These are phyloP conservation scores for Cosmorhoe ocellata DNA, from an alignment of 2,888 invertebrate genomes.

Conservation along the genomic window DNA sequence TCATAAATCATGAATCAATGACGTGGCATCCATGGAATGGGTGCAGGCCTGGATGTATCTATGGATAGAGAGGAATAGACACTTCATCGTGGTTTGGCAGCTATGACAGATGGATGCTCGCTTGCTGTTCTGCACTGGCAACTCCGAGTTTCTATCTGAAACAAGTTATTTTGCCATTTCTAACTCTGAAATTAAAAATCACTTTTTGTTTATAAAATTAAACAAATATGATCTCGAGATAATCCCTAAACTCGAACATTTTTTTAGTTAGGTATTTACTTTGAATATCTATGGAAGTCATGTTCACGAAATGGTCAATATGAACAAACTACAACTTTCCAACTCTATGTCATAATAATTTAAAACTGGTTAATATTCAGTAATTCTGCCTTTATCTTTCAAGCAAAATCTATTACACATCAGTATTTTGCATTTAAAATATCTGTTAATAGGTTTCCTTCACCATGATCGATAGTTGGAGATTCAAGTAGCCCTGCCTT, in stretches of 20 bases:
- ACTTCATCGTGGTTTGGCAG: conserved; percentile 18
- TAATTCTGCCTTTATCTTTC: background rate
- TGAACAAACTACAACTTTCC: too few species aligned
- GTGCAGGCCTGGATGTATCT: background rate
- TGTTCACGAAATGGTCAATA: too few species aligned
- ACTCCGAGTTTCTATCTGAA: background rate
- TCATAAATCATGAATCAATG: conserved; percentile 26
- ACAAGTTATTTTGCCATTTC: background rate
- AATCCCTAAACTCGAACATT: too few species aligned
- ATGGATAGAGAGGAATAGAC: conserved; percentile 5
- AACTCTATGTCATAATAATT: too few species aligned
- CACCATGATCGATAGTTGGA: conserved; percentile 61
- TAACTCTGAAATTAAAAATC: too few species aligned
- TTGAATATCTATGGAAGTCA: too few species aligned
- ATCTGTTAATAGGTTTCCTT: conserved; percentile 54
- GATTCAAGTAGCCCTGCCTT: conserved; percentile 49
- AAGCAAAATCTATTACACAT: conserved; percentile 41
- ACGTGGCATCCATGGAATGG: conserved; percentile 11
- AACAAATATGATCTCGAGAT: too few species aligned
- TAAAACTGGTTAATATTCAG: too few species aligned
- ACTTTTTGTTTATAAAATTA: too few species aligned
- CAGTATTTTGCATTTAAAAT: conserved; percentile 57
- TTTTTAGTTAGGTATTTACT: too few species aligned
- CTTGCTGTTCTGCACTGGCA: conserved; percentile 15
- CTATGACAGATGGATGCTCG: conserved; percentile 21